Base-by-base conservation (phyloP, 2,888 invertebrate species). In the Coenonympha glycerion region DNA sequence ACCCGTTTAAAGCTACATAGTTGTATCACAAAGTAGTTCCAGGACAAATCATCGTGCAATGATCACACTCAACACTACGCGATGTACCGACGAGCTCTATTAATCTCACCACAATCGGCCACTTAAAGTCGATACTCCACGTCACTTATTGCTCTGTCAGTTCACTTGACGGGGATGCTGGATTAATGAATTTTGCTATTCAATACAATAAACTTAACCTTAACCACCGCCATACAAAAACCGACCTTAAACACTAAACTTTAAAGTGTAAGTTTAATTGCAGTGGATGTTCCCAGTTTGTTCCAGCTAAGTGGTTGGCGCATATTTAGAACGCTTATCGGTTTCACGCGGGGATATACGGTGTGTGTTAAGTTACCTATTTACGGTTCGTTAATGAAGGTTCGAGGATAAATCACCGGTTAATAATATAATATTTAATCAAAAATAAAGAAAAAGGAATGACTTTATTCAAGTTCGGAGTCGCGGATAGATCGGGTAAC, bases 111-210 rank as follows among this genome's bases (percentile, higher is more conserved):
- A 61, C 64, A 62, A 59, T 64, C 60, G 57, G 46, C 59, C 64
- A 61, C 64, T 64, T 65, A 64, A 58, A 58, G 57, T 53, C 57
- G 51, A 56, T 60, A 56, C 48, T 52, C 50, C 58, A 59, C 63
- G 63, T 60, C 62, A 64, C 59, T 61, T 64, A 68, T 65, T 64
- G 65, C 58, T 58, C 65, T 66, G 68, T 66, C 68, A 68, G 58
- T 61, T 62, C 59, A 49, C 49, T 47, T 64, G 66, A 64, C 67
- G 57, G 57, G 55, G 54, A 48, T 52, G 59, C 54, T 53, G 58
- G 53, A 66, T 66, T 68, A 66, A 68, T 68, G 64, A 64, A 66
- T 59, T 56, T 56, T 31, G 53, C 55, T 56, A 53, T 53, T 61
- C 56, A 57, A 60, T 53, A 55, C 51, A 56, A 53, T 40, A 49